Percentiles rank a stretch among this genome's conserved stretches.
These are phyloP conservation scores for Troilus luridus DNA, from an alignment of 2,888 invertebrate species.

Conservation along the genomic window DNA sequence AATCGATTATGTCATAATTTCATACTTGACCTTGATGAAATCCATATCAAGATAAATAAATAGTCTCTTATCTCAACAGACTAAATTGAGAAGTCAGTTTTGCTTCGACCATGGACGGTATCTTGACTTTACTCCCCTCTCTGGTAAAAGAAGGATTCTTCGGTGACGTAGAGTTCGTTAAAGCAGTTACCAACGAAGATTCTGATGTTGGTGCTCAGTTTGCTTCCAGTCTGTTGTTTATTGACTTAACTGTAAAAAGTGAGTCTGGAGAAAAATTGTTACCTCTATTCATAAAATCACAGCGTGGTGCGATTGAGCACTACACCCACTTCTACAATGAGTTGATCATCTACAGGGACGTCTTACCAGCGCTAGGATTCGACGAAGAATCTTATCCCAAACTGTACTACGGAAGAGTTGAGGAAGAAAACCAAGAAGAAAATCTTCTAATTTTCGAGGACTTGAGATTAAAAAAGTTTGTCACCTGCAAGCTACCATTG, in stretches of 20 bases:
- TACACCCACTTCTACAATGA: conserved; percentile 64
- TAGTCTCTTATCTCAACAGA: not conserved
- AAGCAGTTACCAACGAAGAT: conserved; percentile 19
- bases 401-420: not conserved
- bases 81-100: not conserved
- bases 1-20: not conserved
- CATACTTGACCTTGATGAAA: not conserved
- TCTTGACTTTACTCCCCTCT: not conserved
- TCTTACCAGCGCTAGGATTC: conserved; percentile 63
- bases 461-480: conserved; percentile 65
- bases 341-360: conserved; percentile 62
- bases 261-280: not conserved
- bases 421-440: conserved; percentile 36
- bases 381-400: not conserved
- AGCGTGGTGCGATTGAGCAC: conserved; percentile 12
- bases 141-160: conserved; percentile 56
- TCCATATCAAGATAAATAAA: not conserved
- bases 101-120: conserved; percentile 24
- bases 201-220: conserved; percentile 60
- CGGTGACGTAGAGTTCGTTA: conserved; percentile 57
- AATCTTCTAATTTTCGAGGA: conserved; percentile 67
- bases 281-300: conserved; percentile 62
- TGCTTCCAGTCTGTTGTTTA: conserved; percentile 63
- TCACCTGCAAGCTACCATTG: conserved; percentile 65
- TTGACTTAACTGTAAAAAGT: conserved; percentile 47